Percentiles rank a stretch among this genome's conserved stretches.
phyloP scores from a whole-genome alignment of 2,113 vertebrate genomes.

The Delphinus delphis region DNA sequence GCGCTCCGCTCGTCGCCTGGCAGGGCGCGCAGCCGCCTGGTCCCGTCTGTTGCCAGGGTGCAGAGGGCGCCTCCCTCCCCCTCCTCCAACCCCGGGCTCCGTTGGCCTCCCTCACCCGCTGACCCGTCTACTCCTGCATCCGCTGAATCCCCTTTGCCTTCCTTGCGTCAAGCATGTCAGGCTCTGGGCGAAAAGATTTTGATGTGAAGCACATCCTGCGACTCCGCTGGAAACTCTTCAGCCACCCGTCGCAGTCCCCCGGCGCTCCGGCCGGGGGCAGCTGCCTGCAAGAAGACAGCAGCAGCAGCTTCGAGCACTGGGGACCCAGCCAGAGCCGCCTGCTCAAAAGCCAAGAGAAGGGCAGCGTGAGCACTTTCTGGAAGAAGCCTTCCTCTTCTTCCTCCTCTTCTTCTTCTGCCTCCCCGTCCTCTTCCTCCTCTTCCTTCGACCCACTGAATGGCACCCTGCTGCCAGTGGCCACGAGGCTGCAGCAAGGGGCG shows the following conservation, averaged over 20 bases:
- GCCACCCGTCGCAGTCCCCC: slow-evolving; percentile 82
- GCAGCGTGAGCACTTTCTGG: slow-evolving; percentile 81
- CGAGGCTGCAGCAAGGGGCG: slow-evolving; percentile 70
- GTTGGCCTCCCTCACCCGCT: not conserved
- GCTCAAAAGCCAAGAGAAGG: slow-evolving; percentile 83
- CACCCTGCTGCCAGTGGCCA: slow-evolving; percentile 77
- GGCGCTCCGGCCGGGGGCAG: slow-evolving; percentile 77
- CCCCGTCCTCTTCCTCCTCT: slow-evolving; percentile 73
- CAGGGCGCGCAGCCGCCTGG: not conserved
- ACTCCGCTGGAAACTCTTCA: slow-evolving; percentile 89
- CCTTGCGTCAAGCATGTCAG: slow-evolving; percentile 80
- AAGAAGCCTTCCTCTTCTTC: slow-evolving; percentile 81
- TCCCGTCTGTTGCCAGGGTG: not conserved
- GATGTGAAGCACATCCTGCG: slow-evolving; percentile 88
- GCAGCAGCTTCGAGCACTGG: slow-evolving; percentile 86
- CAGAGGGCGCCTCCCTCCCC: not conserved
- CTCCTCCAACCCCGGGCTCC: not conserved
- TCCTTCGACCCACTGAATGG: slow-evolving; percentile 78
- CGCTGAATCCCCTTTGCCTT: not conserved
- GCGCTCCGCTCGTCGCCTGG: not conserved
- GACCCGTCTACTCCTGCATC: not conserved
- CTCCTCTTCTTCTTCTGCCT: slow-evolving; percentile 65
- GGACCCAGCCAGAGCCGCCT: slow-evolving; percentile 86
- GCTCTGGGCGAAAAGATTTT: slow-evolving; percentile 87
- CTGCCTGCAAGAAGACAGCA: slow-evolving; percentile 78